Conservation (phyloP, 2,888 invertebrate species). For the Harpagoxenus sublaevis region DNA sequence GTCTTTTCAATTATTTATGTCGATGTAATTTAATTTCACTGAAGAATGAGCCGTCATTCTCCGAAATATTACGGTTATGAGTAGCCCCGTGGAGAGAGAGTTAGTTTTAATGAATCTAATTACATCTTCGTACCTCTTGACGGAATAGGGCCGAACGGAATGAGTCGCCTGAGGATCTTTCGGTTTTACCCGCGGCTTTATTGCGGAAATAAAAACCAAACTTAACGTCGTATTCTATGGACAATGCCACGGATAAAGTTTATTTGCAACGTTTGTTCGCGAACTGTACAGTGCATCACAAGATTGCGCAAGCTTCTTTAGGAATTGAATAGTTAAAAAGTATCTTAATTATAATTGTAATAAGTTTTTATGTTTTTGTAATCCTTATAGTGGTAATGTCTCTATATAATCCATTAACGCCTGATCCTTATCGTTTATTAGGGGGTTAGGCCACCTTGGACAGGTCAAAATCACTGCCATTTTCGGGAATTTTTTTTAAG, state of each 20-base stretch:
- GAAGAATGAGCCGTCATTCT: constrained; percentile 36
- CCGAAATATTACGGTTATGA: constrained; percentile 44
- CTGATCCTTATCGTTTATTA: not conserved
- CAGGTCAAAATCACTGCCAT: no score
- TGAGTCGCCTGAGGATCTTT: constrained; percentile 67
- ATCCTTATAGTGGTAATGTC: not conserved
- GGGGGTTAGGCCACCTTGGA: no score
- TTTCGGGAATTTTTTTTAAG: no score
- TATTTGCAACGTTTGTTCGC: not conserved
- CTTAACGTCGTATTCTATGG: not conserved
- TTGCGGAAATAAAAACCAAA: constrained; percentile 21
- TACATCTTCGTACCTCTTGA: constrained; percentile 50
- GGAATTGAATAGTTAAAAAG: not conserved
- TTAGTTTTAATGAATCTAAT: constrained; percentile 72
- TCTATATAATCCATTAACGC: not conserved
- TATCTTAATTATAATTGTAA: not conserved
- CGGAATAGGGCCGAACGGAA: constrained; percentile 46
- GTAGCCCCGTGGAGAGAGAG: constrained; percentile 43
- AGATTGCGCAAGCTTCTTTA: not conserved
- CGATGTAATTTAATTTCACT: constrained; percentile 12
- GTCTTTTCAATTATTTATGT: constrained; percentile 33
- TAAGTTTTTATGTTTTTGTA: not conserved
- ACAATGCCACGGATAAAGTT: constrained; percentile 14
- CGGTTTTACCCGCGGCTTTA: constrained; percentile 32
- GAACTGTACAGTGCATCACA: not conserved